Evolutionary conservation across 1,140 invertebrate species (phyloP).

Genomic region (Saccostrea echinata): DNA sequence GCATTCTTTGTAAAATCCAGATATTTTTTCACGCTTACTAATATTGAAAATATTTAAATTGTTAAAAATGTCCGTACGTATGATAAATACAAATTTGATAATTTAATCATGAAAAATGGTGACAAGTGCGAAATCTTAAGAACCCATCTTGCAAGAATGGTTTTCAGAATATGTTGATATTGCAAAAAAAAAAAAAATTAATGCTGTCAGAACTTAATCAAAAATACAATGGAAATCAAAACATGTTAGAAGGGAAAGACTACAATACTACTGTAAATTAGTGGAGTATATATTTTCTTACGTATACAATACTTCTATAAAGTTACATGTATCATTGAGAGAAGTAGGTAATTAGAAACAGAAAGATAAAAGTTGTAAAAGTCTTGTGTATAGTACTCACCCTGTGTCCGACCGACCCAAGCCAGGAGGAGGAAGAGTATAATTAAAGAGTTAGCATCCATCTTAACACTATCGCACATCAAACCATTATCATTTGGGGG

Average conservation of each 20-base stretch:
- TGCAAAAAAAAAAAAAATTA: too few species aligned
- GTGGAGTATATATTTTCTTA: not conserved
- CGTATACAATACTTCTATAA: not conserved
- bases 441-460: conserved; percentile 1
- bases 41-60: too few species aligned
- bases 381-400: not conserved
- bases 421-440: not conserved
- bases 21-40: too few species aligned
- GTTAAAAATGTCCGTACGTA: too few species aligned
- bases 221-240: not conserved
- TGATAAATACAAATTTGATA: too few species aligned
- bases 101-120: too few species aligned
- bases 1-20: too few species aligned
- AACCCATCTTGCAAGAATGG: too few species aligned
- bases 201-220: too few species aligned
- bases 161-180: too few species aligned
- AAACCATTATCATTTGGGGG: conserved; percentile 13
- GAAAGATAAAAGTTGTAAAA: not conserved
- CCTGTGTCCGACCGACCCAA: not conserved
- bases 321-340: not conserved
- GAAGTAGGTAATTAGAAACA: not conserved
- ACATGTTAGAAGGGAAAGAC: not conserved
- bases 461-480: not conserved
- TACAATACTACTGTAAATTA: not conserved
- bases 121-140: too few species aligned